Percentiles rank a stretch among this genome's conserved stretches.
phyloP scores from a whole-genome alignment of 2,888 invertebrate species.

The Alitta virens region DNA sequence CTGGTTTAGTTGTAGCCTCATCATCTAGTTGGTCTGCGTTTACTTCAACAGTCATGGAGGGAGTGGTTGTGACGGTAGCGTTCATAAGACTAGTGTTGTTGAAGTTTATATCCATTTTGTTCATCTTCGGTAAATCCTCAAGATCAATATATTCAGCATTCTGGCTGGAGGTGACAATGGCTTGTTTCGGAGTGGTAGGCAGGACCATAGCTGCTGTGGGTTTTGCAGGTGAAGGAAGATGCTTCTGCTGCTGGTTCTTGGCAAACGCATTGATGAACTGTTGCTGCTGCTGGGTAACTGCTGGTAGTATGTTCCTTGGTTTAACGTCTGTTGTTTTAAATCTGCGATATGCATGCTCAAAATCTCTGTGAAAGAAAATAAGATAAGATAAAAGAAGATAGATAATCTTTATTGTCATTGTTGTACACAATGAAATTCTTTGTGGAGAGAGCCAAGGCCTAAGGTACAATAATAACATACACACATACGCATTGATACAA shows the following conservation, averaged over 20 bases:
- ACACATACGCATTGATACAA: too few species aligned
- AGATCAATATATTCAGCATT: constrained; percentile 20
- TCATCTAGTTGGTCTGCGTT: neutral
- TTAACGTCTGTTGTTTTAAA: constrained; percentile 59
- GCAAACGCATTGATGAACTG: neutral
- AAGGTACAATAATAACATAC: too few species aligned
- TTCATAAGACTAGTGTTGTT: neutral
- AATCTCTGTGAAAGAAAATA: constrained; percentile 35
- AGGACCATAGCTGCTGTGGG: too few species aligned
- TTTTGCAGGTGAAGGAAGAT: too few species aligned
- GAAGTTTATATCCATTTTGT: neutral
- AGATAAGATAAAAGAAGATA: too few species aligned
- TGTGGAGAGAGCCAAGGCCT: too few species aligned
- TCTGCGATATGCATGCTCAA: constrained; percentile 79
- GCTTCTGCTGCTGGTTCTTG: too few species aligned
- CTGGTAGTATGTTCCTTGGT: too few species aligned
- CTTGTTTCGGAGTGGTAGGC: neutral
- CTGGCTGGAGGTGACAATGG: neutral
- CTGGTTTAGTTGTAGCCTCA: constrained; percentile 1
- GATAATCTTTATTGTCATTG: too few species aligned
- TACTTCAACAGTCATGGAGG: neutral
- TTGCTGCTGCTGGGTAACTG: neutral
- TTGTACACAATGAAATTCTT: too few species aligned
- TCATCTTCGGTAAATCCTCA: constrained; percentile 15
- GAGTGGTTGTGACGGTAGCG: neutral